Evolutionary conservation across 1,140 invertebrate genomes (phyloP), one percentile per base, ranked within the genome.

Genomic region (Eciton burchellii): DNA sequence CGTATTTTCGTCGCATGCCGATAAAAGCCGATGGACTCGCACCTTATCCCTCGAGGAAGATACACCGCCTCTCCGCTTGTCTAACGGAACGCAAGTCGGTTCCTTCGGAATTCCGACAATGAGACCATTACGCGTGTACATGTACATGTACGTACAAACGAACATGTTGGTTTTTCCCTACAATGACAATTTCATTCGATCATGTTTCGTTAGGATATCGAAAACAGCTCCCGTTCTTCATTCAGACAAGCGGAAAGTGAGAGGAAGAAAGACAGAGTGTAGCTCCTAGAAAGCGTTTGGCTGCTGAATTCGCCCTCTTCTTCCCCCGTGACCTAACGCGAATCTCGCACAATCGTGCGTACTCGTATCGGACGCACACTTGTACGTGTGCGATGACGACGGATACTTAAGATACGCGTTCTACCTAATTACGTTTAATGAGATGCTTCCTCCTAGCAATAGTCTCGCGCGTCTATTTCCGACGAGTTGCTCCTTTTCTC

Each of bases 331-430:
- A 45, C 43, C 24, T 47, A 47, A 35, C 43, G 21, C 63, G 43
- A 14, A 70, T 62, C 47, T 56, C 70, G 54, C 72, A 21, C 21
- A 66, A 43, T 21, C 71, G 60, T 14, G 41, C 62, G 77, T 47
- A 3, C 43, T 57, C 66, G 49, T n/a, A 71, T 52, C 43, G 21
- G 54, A 29, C 60, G 14, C 41, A 24, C 26, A 3, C 49, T 81
- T 24, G 62, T 21, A 49, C 47, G 57, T 43, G 35, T 35, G 35
- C 6, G 35, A 6, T 35, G 24, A 74, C 49, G 29, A 76, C 72
- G 63, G 63, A 68, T 68, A 86, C 71, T 86, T 87, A 86, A 86
- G 77, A 72, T 85, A 86, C 35, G 43, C 47, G n/a, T 83, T 56
- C 81, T 86, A 86, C 52, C 57, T 83, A 57, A 57, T 85, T 85